phyloP scores from a whole-genome alignment of 2,888 invertebrate species.

The Nymphalis urticae region DNA sequence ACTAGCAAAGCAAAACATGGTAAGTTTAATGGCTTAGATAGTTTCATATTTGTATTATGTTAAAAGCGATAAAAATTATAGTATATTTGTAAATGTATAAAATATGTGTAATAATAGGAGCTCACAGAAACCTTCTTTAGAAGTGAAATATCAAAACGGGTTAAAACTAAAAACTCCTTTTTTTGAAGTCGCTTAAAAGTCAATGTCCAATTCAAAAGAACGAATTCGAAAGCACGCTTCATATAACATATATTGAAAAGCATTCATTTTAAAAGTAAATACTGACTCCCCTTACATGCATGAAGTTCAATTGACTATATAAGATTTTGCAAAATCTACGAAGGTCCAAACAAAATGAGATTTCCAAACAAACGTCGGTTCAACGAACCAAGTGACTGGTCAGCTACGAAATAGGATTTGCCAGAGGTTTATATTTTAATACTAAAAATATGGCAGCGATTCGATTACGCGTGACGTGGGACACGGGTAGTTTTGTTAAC shows the following conservation, averaged over 20 bases:
- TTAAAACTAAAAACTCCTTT: not conserved
- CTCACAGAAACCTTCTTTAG: too few species aligned
- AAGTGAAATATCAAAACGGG: too few species aligned
- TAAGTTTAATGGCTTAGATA: too few species aligned
- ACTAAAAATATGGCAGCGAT: conserved; percentile 23
- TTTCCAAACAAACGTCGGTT: conserved; percentile 57
- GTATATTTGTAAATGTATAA: too few species aligned
- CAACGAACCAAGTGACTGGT: conserved; percentile 55
- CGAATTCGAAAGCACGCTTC: not conserved
- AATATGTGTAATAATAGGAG: too few species aligned
- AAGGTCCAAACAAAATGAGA: conserved; percentile 45
- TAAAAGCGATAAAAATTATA: too few species aligned
- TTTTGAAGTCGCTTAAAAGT: not conserved
- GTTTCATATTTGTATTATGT: too few species aligned
- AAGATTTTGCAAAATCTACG: conserved; percentile 49
- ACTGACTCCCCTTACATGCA: conserved; percentile 13
- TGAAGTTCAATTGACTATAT: conserved; percentile 44
- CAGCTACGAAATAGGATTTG: conserved; percentile 36
- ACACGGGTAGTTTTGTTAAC: conserved; percentile 10
- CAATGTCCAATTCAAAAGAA: not conserved
- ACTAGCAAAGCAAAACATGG: too few species aligned
- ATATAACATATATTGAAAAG: conserved; percentile 4
- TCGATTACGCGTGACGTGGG: conserved; percentile 28
- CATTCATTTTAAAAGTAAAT: conserved; percentile 20
- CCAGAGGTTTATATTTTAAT: conserved; percentile 27